Conservation (phyloP, 1,140 invertebrate genomes). For the Hylaeus volcanicus region DNA sequence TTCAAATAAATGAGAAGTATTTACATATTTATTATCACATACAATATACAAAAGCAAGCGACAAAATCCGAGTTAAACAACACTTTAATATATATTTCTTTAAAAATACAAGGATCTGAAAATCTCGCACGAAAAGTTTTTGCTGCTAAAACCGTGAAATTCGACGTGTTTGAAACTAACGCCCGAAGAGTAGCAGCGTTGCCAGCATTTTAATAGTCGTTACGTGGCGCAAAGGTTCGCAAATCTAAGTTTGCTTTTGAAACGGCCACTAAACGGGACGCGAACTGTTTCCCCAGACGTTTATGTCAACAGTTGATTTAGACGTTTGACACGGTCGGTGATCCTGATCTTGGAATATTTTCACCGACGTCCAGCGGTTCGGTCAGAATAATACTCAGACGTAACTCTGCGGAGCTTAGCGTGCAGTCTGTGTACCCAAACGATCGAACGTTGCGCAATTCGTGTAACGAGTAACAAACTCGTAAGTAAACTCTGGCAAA, state of each 20-base stretch:
- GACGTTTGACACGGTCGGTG: neutral
- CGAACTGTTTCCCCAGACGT: neutral
- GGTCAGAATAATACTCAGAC: constrained; percentile 13
- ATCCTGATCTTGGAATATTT: constrained; percentile 17
- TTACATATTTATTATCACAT: too few species aligned
- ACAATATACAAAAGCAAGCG: too few species aligned
- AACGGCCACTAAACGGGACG: neutral
- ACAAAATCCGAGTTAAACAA: too few species aligned
- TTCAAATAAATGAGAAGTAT: too few species aligned
- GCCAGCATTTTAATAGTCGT: neutral
- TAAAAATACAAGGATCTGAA: too few species aligned
- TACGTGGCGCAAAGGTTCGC: neutral
- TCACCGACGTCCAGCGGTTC: neutral
- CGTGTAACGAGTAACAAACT: constrained; percentile 43
- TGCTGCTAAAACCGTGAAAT: too few species aligned
- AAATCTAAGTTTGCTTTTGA: neutral
- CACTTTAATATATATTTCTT: too few species aligned
- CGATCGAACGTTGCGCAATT: constrained; percentile 38
- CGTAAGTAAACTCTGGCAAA: constrained; percentile 23
- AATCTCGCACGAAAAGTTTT: too few species aligned
- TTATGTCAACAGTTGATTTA: neutral
- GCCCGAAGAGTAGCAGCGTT: too few species aligned
- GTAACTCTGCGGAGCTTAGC: constrained; percentile 20
- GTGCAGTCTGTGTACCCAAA: constrained; percentile 26
- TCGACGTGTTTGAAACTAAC: too few species aligned